phyloP scores from a whole-genome alignment of 1,140 invertebrate species.

The Belonocnema kinseyi region DNA sequence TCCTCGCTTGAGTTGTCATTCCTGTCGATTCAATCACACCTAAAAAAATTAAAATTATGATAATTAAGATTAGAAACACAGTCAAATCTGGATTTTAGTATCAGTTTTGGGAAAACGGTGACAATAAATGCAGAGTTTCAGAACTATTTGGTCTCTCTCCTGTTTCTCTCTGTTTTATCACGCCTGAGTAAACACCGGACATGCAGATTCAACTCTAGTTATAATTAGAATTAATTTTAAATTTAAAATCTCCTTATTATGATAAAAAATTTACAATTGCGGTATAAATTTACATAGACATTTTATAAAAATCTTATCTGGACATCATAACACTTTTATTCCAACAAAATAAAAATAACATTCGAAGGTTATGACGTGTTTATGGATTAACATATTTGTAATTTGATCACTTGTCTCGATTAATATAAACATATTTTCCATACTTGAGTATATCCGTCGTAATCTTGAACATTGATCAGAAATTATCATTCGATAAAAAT shows the following conservation, averaged over 20 bases:
- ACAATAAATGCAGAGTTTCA: no score
- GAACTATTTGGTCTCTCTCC: no score
- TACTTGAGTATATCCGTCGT: not conserved
- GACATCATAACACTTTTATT: not conserved
- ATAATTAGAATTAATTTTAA: not conserved
- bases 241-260: not conserved
- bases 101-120: not conserved
- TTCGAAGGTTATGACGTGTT: constrained; percentile 11
- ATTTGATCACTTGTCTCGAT: constrained; percentile 13
- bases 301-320: not conserved
- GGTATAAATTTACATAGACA: not conserved
- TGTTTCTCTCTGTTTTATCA: no score
- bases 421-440: constrained; percentile 7
- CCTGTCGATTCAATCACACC: constrained; percentile 90
- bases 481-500: constrained; percentile 25
- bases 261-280: not conserved
- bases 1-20: constrained; percentile 90
- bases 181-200: no score
- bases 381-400: constrained; percentile 15
- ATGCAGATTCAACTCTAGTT: not conserved
- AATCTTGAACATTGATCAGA: constrained; percentile 4
- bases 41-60: not conserved
- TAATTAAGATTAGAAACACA: not conserved
- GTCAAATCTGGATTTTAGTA: not conserved
- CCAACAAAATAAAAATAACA: not conserved